Conservation (phyloP, 2,113 vertebrate genomes). For the Muntiacus reevesi region DNA sequence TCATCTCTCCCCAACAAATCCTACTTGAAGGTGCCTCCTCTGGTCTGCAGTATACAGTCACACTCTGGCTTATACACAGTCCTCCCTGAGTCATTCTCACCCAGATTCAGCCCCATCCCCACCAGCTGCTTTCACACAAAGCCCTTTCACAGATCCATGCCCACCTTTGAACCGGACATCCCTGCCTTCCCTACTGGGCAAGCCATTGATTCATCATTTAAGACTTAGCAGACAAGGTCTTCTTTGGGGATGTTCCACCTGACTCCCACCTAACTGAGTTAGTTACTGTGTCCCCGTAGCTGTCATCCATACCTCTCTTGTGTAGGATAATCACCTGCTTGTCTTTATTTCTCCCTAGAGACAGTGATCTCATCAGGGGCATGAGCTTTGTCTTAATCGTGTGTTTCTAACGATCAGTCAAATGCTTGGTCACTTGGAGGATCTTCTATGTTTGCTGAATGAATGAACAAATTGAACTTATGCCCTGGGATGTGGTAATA, state of each 20-base stretch:
- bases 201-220: neutral
- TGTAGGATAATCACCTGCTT: neutral
- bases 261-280: neutral
- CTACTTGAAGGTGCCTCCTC: neutral
- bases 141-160: neutral
- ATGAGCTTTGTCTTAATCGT: neutral
- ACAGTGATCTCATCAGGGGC: neutral
- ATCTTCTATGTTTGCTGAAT: neutral
- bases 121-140: neutral
- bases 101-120: too few species aligned
- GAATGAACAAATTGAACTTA: neutral
- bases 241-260: neutral
- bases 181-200: neutral
- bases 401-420: neutral
- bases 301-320: neutral
- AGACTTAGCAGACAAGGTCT: neutral
- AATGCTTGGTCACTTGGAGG: neutral
- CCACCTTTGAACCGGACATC: neutral
- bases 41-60: neutral
- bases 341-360: neutral
- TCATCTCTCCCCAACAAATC: neutral
- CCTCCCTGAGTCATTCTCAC: neutral
- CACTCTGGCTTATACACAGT: neutral
- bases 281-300: neutral
- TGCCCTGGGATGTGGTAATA: neutral